A percentile compares a stretch with the other conserved stretches of the same genome.
phyloP scores from a whole-genome alignment of 2,113 vertebrate species.

The Equus quagga region DNA sequence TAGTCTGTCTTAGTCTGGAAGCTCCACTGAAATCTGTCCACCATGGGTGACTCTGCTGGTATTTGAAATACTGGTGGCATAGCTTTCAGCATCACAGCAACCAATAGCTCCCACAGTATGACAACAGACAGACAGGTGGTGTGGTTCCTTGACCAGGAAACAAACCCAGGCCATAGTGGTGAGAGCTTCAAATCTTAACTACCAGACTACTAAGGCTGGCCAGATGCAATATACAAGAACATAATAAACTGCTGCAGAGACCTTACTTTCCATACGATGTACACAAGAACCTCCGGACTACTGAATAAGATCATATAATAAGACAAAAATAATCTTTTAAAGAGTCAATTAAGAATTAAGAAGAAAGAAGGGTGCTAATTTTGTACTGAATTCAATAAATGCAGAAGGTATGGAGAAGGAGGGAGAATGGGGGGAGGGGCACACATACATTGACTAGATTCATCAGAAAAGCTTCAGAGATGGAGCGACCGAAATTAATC shows the following conservation, averaged over 20 bases:
- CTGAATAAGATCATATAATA: not conserved
- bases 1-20: too few relatives aligned
- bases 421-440: rapidly evolving
- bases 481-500: not conserved
- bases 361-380: not conserved
- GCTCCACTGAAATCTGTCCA: too few relatives aligned
- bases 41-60: too few relatives aligned
- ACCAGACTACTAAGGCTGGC: too few relatives aligned
- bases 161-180: too few relatives aligned
- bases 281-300: not conserved
- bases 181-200: too few relatives aligned
- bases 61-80: too few relatives aligned
- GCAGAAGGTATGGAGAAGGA: not conserved
- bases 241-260: not conserved
- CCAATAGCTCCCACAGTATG: too few relatives aligned
- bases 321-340: not conserved
- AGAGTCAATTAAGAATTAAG: not conserved
- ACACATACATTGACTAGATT: not conserved
- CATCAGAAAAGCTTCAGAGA: slow-evolving; percentile 21
- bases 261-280: not conserved
- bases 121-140: too few relatives aligned
- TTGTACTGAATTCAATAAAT: not conserved
- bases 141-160: too few relatives aligned
- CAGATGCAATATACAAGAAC: not conserved
- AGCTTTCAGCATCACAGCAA: too few relatives aligned